Evolutionary conservation across 2,888 invertebrate genomes (phyloP), one percentile per base, ranked within the genome.

Genomic region (Apamea epomidion): DNA sequence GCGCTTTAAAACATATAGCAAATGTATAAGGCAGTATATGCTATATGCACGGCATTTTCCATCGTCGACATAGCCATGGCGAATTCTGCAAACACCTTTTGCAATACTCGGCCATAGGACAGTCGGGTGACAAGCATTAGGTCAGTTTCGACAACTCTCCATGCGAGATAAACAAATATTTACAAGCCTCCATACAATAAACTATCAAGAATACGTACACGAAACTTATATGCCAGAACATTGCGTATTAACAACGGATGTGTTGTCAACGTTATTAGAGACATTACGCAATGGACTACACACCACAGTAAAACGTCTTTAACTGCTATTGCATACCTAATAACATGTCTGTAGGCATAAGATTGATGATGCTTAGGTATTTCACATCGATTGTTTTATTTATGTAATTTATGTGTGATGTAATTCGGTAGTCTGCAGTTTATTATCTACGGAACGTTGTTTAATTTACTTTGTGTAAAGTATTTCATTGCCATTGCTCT

Each of bases 31-130:
- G 12, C 12, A 42, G 21, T 72, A 42, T 10, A 25, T 29, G 18
- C 4, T 65, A 4, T 64, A 21, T 2, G 48, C 14, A 48, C 12
- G 48, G 60, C 1, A 7, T 48, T 62, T 48, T 48, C 48, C 76
- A 37, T 78, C 8, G 37, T 18, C 48, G 37, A 64, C 64, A 82
- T 74, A 80, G 62, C 64, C 37, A 74, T 68, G 76, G 73, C n/a
- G 16, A 29, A 81, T 77, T 86, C 74, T 74, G 58, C 78, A 75
- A 82, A 76, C 74, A 76, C 25, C 18, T 71, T 51, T 86, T 88
- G 82, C 85, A 90, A 92, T 85, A 91, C 88, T 89, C 89, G 92
- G 91, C 93, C 93, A 92, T 90, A 92, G 91, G 85, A 83, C 87
- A 69, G 85, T 87, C 77, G 86, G 84, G 60, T 51, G 78, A 78